A percentile compares a stretch with the other conserved stretches of the same genome.
Evolutionary conservation across 2,113 vertebrate genomes (phyloP).

Genomic region (Gobiocypris rarus): DNA sequence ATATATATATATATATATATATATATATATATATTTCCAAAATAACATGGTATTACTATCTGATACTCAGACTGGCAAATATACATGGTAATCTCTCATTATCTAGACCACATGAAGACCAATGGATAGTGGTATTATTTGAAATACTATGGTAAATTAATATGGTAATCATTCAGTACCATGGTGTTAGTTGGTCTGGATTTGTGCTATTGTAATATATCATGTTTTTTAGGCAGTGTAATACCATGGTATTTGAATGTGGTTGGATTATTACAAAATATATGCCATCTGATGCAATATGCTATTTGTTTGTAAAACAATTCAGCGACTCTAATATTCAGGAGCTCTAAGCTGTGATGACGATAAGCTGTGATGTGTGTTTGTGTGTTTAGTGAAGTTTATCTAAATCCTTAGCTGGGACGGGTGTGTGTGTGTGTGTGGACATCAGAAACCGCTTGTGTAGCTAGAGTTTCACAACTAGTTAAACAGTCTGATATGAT

Average conservation of each 20-base stretch:
- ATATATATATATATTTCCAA: no score
- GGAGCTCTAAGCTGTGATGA: neutral
- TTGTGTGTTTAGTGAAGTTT: neutral
- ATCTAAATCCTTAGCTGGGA: neutral
- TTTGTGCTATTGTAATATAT: no score
- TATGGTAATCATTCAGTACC: neutral
- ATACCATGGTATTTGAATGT: neutral
- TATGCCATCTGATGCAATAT: neutral
- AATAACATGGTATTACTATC: neutral
- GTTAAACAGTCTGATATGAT: conserved; percentile 1
- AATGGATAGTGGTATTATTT: neutral
- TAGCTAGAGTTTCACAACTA: neutral
- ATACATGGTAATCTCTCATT: no score
- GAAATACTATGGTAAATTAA: neutral
- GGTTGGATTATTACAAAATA: no score
- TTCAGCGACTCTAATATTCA: neutral
- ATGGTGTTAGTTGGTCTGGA: no score
- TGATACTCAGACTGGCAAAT: neutral
- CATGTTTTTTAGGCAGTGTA: no score
- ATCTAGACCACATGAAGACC: no score
- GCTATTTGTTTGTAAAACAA: neutral
- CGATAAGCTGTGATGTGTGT: neutral
- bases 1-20: no score
- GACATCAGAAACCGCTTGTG: neutral
- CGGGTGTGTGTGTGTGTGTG: neutral